Evolutionary conservation across 2,888 invertebrate species (phyloP).

Genomic region (Tubulanus polymorphus): DNA sequence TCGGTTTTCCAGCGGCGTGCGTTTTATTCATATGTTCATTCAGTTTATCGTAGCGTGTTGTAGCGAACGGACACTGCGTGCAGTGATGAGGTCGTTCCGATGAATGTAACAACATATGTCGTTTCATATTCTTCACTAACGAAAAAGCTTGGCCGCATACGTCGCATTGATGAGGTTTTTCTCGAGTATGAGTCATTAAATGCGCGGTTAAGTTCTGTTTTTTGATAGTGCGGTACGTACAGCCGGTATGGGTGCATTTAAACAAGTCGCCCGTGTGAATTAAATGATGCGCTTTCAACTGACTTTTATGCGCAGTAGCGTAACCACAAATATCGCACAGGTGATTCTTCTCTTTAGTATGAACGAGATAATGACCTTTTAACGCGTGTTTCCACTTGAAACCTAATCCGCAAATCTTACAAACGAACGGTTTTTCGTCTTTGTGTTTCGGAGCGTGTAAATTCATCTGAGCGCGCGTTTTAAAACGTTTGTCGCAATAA

Average conservation of each 20-base stretch:
- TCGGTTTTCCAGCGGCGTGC: slow-evolving; percentile 41
- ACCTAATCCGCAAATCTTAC: slow-evolving; percentile 57
- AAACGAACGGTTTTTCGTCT: slow-evolving; percentile 58
- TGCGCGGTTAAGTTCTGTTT: slow-evolving; percentile 60
- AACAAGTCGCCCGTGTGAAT: slow-evolving; percentile 58
- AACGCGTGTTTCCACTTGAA: slow-evolving; percentile 63
- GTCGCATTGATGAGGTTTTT: slow-evolving; percentile 60
- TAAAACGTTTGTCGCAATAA: slow-evolving; percentile 57
- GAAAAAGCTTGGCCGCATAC: slow-evolving; percentile 61
- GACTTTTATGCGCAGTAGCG: slow-evolving; percentile 59
- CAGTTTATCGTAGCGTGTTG: slow-evolving; percentile 58
- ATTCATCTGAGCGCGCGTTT: slow-evolving; percentile 56
- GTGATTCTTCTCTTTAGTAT: slow-evolving; percentile 59
- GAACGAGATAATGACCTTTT: slow-evolving; percentile 50
- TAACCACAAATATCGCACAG: slow-evolving; percentile 61
- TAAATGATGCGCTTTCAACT: slow-evolving; percentile 58
- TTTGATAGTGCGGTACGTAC: slow-evolving; percentile 55
- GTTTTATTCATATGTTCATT: slow-evolving; percentile 56
- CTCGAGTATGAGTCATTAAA: slow-evolving; percentile 59
- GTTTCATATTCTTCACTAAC: slow-evolving; percentile 58
- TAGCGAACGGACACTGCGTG: slow-evolving; percentile 54
- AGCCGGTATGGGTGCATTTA: slow-evolving; percentile 56
- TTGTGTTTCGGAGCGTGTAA: slow-evolving; percentile 60
- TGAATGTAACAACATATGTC: slow-evolving; percentile 51
- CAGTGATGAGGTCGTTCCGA: slow-evolving; percentile 49